Evolutionary conservation across 1,140 invertebrate genomes (phyloP).

Genomic region (Zaprionus taronus): DNA sequence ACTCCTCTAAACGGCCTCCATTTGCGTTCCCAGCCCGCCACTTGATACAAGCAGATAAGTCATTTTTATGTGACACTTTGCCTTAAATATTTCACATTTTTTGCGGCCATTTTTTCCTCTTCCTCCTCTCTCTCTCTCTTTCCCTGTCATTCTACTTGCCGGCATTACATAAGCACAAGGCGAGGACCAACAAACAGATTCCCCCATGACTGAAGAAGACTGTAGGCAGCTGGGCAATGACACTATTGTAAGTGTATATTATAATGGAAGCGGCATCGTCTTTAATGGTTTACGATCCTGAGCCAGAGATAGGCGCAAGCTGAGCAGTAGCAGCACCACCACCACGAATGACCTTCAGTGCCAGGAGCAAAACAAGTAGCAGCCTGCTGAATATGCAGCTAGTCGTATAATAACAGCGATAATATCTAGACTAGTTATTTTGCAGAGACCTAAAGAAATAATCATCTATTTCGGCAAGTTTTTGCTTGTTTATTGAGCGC

Average conservation of each 20-base stretch:
- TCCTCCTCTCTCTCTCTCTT: not conserved
- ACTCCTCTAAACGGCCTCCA: slow-evolving; percentile 49
- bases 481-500: not conserved
- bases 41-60: slow-evolving; percentile 82
- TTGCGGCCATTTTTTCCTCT: slow-evolving; percentile 52
- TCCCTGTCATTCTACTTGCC: slow-evolving; percentile 5
- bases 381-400: slow-evolving; percentile 9
- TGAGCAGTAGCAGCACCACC: slow-evolving; percentile 10
- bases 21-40: slow-evolving; percentile 56
- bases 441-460: not conserved
- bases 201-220: not conserved
- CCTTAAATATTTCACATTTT: slow-evolving; percentile 84
- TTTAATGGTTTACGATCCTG: slow-evolving; percentile 75
- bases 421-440: not conserved
- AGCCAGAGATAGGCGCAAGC: slow-evolving; percentile 55
- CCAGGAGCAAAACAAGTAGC: slow-evolving; percentile 7
- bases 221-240: slow-evolving; percentile 60
- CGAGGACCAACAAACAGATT: not conserved
- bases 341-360: slow-evolving; percentile 59
- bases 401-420: not conserved
- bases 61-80: slow-evolving; percentile 84
- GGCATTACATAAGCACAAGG: slow-evolving; percentile 59
- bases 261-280: slow-evolving; percentile 64
- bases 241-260: slow-evolving; percentile 67
- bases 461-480: not conserved